Conservation (phyloP, 2,113 vertebrate species). For the Suncus etruscus region DNA sequence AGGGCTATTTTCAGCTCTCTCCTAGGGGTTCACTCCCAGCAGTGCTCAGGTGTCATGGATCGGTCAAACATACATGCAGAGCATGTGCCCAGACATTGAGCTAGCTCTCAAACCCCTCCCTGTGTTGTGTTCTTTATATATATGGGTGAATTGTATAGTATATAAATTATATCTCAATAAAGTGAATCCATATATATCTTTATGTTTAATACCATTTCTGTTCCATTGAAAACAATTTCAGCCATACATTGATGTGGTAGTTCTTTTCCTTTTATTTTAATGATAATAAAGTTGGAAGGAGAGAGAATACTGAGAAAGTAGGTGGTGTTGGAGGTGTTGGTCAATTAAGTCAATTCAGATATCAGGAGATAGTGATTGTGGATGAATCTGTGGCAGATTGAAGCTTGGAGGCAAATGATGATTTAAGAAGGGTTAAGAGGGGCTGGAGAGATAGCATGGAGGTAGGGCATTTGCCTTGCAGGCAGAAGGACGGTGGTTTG, state of each 20-base stretch:
- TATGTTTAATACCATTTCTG: background rate
- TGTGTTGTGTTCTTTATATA: too few species aligned
- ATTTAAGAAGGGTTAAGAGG: background rate
- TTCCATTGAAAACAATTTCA: background rate
- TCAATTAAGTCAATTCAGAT: background rate
- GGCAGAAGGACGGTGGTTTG: too few species aligned
- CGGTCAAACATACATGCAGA: too few species aligned
- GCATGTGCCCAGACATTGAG: too few species aligned
- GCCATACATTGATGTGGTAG: background rate
- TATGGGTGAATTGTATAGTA: background rate
- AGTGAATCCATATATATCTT: background rate
- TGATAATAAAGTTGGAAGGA: background rate
- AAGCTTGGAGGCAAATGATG: background rate
- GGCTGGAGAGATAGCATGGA: too few species aligned
- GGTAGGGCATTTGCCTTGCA: too few species aligned
- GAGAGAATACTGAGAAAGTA: background rate
- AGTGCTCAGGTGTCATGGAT: too few species aligned
- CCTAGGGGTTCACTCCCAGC: too few species aligned
- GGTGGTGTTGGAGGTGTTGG: background rate
- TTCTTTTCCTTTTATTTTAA: background rate
- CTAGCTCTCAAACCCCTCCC: too few species aligned
- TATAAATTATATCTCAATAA: constrained; percentile 13
- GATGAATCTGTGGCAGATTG: background rate
- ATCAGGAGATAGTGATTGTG: background rate
- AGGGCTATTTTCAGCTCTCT: too few species aligned